These are phyloP conservation scores for Pan troglodytes DNA, from an alignment of 2,113 vertebrate genomes.

Conservation along the genomic window NHGRI_mPanTro3-v2.1_pri NC_072409.2:91010501-91011000, in stretches of 20 bases:
- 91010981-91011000: background rate
- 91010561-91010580: background rate
- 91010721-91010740: background rate
- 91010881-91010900: background rate
- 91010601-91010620: background rate
- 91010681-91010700: background rate
- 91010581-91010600: background rate
- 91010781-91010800: background rate
- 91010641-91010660: background rate
- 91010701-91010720: background rate
- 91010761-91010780: background rate
- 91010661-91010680: background rate
- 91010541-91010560: background rate
- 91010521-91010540: background rate
- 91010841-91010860: background rate
- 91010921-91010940: background rate
- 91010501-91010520: background rate
- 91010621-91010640: background rate
- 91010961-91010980: background rate
- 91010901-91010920: background rate
- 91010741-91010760: background rate
- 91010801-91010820: background rate
- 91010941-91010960: background rate
- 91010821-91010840: background rate
- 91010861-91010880: background rate